A percentile compares a stretch with the other conserved stretches of the same genome.
These are phyloP conservation scores for Tetrao urogallus DNA, from an alignment of 2,113 vertebrate genomes.

Conservation along the genomic window DNA sequence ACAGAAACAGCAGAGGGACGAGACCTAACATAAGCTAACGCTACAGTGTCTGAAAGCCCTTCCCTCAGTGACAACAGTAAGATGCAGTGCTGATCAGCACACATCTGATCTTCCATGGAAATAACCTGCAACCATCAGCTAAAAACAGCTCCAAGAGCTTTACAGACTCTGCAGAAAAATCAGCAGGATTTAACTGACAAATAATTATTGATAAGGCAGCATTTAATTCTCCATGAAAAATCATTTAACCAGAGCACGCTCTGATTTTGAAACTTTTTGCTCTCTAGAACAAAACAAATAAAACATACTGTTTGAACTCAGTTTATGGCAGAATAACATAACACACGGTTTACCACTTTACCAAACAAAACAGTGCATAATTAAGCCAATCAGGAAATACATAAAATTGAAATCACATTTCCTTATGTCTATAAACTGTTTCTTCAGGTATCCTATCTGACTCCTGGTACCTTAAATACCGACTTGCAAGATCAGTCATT, in stretches of 20 bases:
- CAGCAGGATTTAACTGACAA: not conserved
- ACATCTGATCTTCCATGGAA: not conserved
- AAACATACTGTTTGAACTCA: not conserved
- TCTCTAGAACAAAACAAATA: not conserved
- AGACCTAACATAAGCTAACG: not conserved
- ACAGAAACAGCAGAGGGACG: not conserved
- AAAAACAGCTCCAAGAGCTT: constrained; percentile 6
- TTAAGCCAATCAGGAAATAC: not conserved
- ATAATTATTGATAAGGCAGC: not conserved
- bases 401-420: not conserved
- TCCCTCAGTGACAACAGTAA: not conserved
- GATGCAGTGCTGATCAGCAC: not conserved
- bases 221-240: not conserved
- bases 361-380: not conserved
- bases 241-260: not conserved
- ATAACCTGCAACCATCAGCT: constrained; percentile 41
- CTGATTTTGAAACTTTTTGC: not conserved
- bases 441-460: not conserved
- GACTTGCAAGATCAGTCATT: not conserved
- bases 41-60: not conserved
- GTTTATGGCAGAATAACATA: not conserved
- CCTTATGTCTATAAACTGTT: not conserved
- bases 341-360: not conserved
- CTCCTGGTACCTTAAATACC: not conserved
- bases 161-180: constrained; percentile 17